These are phyloP conservation scores for Harpagifer antarcticus DNA, from an alignment of 2,797 vertebrate species.

Conservation along the genomic window DNA sequence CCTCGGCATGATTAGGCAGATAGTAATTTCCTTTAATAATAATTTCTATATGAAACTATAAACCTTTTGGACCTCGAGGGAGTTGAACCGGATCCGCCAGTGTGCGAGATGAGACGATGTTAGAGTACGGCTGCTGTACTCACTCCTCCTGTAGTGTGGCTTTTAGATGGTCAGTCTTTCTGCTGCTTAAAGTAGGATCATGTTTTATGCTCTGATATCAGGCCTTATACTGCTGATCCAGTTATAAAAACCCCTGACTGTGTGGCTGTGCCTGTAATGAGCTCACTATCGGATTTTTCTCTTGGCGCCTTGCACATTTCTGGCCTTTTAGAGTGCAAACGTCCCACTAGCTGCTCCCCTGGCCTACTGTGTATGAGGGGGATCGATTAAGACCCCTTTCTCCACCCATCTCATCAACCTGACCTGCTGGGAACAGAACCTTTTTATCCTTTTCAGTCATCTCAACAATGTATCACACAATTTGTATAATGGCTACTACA, in stretches of 20 bases:
- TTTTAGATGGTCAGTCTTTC: constrained; percentile 40
- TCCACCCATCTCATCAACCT: constrained; percentile 41
- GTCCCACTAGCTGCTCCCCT: constrained; percentile 47
- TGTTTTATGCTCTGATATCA: constrained; percentile 70
- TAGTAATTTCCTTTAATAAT: constrained; percentile 18
- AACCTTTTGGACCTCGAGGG: constrained; percentile 12
- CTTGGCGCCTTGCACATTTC: constrained; percentile 73
- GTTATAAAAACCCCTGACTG: constrained; percentile 71
- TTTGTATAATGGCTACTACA: background rate
- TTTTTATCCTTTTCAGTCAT: constrained; percentile 37
- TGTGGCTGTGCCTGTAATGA: constrained; percentile 69
- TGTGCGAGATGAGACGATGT: constrained; percentile 18
- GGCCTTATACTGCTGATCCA: constrained; percentile 71
- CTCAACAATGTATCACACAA: background rate
- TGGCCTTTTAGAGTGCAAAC: constrained; percentile 76
- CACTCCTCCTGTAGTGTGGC: constrained; percentile 9
- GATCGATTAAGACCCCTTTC: constrained; percentile 61
- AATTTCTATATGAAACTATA: constrained; percentile 12
- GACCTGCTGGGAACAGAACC: constrained; percentile 38
- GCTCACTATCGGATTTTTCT: constrained; percentile 74
- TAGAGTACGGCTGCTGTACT: constrained; percentile 1
- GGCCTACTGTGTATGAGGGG: constrained; percentile 8
- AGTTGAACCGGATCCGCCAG: constrained; percentile 18
- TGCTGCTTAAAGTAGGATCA: constrained; percentile 59
- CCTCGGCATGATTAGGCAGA: constrained; percentile 17